Percentiles rank a stretch among this genome's conserved stretches.
Evolutionary conservation across 2,888 invertebrate species (phyloP).

Genomic region (Cheilosia urbana): DNA sequence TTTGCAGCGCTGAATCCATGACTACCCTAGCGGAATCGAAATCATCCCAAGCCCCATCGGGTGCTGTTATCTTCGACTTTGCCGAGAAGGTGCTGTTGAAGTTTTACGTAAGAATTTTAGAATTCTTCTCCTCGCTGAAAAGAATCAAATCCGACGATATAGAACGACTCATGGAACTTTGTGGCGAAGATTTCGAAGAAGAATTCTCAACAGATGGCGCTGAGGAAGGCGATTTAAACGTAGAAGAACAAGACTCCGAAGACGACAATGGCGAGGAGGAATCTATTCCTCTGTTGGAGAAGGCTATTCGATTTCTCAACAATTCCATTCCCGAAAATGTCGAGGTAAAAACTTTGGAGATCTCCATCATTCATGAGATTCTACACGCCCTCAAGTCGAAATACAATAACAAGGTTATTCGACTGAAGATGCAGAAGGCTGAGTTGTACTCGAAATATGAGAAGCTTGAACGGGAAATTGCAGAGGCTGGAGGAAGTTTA

Average conservation of each 20-base stretch:
- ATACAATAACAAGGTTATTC: constrained; percentile 45
- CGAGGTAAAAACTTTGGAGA: constrained; percentile 57
- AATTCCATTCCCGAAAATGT: constrained; percentile 55
- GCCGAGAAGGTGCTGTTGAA: constrained; percentile 59
- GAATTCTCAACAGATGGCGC: background rate
- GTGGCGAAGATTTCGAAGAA: constrained; percentile 33
- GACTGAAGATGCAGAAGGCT: constrained; percentile 28
- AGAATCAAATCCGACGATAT: constrained; percentile 56
- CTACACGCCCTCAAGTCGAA: constrained; percentile 27
- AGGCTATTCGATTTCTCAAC: constrained; percentile 54
- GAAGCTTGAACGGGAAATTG: constrained; percentile 19
- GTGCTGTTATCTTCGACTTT: constrained; percentile 44
- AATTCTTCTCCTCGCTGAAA: constrained; percentile 39
- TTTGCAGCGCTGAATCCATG: constrained; percentile 5
- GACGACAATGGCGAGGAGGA: constrained; percentile 1
- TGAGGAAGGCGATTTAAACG: constrained; percentile 6
- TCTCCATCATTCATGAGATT: constrained; percentile 50
- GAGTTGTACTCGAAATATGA: constrained; percentile 38
- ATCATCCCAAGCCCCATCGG: background rate
- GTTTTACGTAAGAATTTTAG: constrained; percentile 52
- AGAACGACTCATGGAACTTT: constrained; percentile 30
- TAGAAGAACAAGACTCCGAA: constrained; percentile 9
- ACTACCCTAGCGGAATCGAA: background rate
- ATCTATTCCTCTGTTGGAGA: constrained; percentile 30
- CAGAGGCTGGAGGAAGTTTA: constrained; percentile 77